Evolutionary conservation across 2,888 invertebrate species (phyloP).

Genomic region (Tenthredo livida): DNA sequence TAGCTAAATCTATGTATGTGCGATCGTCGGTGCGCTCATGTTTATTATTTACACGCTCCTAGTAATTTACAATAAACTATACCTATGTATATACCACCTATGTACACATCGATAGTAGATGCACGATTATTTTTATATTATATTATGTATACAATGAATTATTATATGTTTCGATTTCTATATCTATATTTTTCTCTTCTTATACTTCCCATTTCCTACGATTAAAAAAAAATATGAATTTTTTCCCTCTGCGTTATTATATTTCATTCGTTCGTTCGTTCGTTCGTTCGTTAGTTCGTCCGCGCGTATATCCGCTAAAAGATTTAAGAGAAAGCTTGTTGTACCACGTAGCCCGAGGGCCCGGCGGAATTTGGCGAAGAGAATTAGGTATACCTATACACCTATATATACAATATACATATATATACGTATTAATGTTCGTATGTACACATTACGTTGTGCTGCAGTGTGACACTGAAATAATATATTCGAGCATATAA

Average conservation of each 20-base stretch:
- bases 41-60: not conserved
- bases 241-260: not conserved
- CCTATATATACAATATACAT: not conserved
- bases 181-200: not conserved
- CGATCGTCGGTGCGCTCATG: not conserved
- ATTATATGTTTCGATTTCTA: not conserved
- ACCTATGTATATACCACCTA: not conserved
- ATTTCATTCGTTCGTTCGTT: not conserved
- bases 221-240: not conserved
- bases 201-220: not conserved
- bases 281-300: not conserved
- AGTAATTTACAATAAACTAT: not conserved
- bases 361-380: conserved; percentile 31
- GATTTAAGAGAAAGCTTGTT: conserved; percentile 36
- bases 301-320: conserved; percentile 16
- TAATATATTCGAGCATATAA: not conserved
- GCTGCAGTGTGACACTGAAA: not conserved
- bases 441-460: not conserved
- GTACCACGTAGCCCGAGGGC: conserved; percentile 24
- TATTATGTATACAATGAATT: not conserved
- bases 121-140: not conserved
- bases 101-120: not conserved
- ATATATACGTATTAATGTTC: not conserved
- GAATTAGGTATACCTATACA: not conserved
- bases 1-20: not conserved